A percentile compares a stretch with the other conserved stretches of the same genome.
Conservation (phyloP, 2,797 vertebrate genomes). For the Nasua narica region DNA sequence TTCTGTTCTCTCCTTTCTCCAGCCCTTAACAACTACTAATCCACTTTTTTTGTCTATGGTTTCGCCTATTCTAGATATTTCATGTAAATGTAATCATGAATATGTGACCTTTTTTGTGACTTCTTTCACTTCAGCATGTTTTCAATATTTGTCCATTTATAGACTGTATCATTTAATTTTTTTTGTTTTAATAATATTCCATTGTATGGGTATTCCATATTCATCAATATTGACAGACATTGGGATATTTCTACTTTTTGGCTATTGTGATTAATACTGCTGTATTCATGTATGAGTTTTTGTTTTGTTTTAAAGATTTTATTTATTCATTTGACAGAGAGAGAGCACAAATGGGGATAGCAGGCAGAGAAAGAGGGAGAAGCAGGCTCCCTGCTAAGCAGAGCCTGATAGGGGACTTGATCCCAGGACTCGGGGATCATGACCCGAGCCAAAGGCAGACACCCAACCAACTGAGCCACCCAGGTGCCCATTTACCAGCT, state of each 20-base stretch:
- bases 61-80: neutral
- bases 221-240: neutral
- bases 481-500: neutral
- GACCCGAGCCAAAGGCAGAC: no score
- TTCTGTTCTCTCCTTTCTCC: neutral
- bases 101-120: neutral
- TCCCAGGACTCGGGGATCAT: no score
- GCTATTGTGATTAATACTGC: neutral
- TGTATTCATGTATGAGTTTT: neutral
- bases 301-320: no score
- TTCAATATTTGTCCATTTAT: neutral
- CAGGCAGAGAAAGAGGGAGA: no score
- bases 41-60: neutral
- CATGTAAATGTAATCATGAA: neutral
- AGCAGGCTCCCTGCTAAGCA: no score
- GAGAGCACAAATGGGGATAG: no score
- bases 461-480: no score
- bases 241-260: neutral
- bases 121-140: neutral
- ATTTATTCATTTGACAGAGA: no score
- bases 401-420: no score
- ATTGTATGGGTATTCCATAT: neutral
- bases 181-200: neutral
- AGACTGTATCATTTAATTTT: neutral
- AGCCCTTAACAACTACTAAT: neutral